phyloP scores from a whole-genome alignment of 2,113 vertebrate genomes.

The Tauraco erythrolophus region DNA sequence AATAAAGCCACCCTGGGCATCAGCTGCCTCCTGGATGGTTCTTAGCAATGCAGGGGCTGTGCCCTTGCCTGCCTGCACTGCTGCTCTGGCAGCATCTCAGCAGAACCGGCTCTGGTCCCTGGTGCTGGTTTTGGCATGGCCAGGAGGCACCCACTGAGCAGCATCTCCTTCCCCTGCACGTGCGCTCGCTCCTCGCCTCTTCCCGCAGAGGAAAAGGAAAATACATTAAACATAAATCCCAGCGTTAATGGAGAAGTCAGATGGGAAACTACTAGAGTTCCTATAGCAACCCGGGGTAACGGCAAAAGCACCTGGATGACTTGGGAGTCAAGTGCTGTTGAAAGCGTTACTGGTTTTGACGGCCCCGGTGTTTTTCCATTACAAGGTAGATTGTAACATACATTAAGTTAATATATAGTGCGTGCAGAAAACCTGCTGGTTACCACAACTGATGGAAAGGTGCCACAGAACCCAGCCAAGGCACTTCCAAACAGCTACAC shows the following conservation, averaged over 20 bases:
- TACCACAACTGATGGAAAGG: background rate
- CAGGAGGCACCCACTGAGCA: background rate
- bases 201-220: background rate
- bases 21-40: background rate
- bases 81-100: background rate
- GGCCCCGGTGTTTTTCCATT: background rate
- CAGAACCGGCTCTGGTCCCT: background rate
- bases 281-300: constrained; percentile 40
- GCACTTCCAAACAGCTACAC: background rate
- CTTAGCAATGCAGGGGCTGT: background rate
- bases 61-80: background rate
- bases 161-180: background rate
- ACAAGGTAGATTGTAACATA: background rate
- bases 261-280: constrained; percentile 7
- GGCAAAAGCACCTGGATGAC: constrained; percentile 39
- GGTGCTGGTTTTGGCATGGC: background rate
- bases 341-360: background rate
- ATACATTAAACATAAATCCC: constrained; percentile 12
- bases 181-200: background rate
- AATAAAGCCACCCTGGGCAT: background rate
- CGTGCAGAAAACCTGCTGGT: background rate
- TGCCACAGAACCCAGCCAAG: background rate
- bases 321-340: background rate
- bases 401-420: background rate
- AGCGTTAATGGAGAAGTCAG: background rate